Conservation (phyloP, 2,113 vertebrate genomes). For the Scortum barcoo region DNA sequence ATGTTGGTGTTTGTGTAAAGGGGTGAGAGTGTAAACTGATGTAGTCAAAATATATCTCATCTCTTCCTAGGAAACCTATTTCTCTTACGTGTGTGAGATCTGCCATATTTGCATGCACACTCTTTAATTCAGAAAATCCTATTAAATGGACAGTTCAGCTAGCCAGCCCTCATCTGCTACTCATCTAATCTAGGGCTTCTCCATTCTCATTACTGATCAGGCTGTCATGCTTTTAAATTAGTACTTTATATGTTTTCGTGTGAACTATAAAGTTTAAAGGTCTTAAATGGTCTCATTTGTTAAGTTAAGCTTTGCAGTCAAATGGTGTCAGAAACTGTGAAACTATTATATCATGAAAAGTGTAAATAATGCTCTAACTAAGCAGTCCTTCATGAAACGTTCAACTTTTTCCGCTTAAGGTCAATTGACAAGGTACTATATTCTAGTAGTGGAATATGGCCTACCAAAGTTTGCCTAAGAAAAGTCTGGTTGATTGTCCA, state of each 20-base stretch:
- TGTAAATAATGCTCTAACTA: background rate
- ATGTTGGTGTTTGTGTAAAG: background rate
- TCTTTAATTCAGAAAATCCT: slow-evolving; percentile 25
- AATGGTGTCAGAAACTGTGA: background rate
- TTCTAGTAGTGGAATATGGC: no score
- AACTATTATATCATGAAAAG: background rate
- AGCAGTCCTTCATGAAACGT: background rate
- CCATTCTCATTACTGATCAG: slow-evolving; percentile 6
- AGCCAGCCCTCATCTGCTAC: slow-evolving; percentile 18
- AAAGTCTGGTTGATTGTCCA: no score
- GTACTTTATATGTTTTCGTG: background rate
- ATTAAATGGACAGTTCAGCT: slow-evolving; percentile 13
- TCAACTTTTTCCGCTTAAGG: background rate
- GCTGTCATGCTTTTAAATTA: slow-evolving; percentile 10
- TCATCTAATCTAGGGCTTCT: slow-evolving; percentile 33
- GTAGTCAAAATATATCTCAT: background rate
- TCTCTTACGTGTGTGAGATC: background rate
- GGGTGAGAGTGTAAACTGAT: slow-evolving; percentile 3
- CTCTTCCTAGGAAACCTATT: background rate
- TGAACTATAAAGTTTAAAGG: background rate
- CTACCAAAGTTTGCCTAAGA: no score
- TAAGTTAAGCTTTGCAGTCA: background rate
- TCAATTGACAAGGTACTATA: background rate
- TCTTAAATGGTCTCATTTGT: background rate
- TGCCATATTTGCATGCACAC: slow-evolving; percentile 17